Conservation (phyloP, 2,888 invertebrate genomes). For the Prosopocoilus inquinatus region DNA sequence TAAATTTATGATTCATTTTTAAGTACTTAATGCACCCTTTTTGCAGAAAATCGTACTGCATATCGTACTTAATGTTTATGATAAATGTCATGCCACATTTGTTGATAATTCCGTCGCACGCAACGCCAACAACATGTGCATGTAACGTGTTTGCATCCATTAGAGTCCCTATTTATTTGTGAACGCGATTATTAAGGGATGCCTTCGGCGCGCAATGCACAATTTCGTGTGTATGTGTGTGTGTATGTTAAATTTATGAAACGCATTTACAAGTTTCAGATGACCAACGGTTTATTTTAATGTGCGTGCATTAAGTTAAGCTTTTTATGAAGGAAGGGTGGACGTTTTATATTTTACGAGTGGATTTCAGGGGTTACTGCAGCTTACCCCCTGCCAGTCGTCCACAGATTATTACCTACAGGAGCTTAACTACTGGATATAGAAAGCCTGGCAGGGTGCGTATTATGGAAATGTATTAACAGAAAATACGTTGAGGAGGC, state of each 20-base stretch:
- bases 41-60: too few species aligned
- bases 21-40: too few species aligned
- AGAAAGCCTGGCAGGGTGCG: background rate
- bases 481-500: slow-evolving; percentile 14
- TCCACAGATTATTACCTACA: slow-evolving; percentile 25
- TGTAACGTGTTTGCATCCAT: too few species aligned
- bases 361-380: slow-evolving; percentile 24
- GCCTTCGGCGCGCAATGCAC: slow-evolving; percentile 1
- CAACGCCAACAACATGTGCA: too few species aligned
- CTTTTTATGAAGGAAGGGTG: slow-evolving; percentile 29
- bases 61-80: too few species aligned
- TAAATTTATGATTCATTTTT: too few species aligned
- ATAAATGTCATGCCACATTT: too few species aligned
- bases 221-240: slow-evolving; percentile 9
- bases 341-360: slow-evolving; percentile 31
- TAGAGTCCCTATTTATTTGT: too few species aligned
- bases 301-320: slow-evolving; percentile 26
- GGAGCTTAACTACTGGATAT: background rate
- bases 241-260: too few species aligned
- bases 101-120: too few species aligned
- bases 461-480: slow-evolving; percentile 13
- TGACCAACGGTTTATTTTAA: slow-evolving; percentile 32
- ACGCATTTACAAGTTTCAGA: slow-evolving; percentile 15
- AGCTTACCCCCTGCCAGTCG: slow-evolving; percentile 23
- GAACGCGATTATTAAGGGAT: background rate